phyloP scores from a whole-genome alignment of 1,140 invertebrate species.

The Halyomorpha halys region DNA sequence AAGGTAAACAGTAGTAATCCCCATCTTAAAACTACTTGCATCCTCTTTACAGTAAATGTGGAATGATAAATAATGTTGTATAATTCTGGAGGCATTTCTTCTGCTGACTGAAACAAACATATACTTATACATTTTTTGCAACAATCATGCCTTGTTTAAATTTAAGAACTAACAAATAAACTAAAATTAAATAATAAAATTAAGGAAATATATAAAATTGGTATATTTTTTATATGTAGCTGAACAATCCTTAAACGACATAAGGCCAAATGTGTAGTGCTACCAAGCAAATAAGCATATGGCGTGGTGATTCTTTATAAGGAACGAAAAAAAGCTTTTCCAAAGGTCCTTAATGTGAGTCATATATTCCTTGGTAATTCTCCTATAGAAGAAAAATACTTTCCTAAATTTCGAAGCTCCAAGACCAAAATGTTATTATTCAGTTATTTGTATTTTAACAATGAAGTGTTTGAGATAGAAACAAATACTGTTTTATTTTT shows the following conservation, averaged over 20 bases:
- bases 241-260: neutral
- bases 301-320: too few relatives aligned
- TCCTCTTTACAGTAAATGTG: constrained; percentile 26
- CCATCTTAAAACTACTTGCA: constrained; percentile 25
- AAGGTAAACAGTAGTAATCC: constrained; percentile 9
- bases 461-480: too few relatives aligned
- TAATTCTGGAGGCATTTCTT: constrained; percentile 25
- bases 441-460: too few relatives aligned
- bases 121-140: neutral
- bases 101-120: constrained; percentile 24
- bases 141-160: neutral
- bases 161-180: neutral
- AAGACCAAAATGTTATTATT: too few relatives aligned
- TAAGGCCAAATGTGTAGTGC: neutral
- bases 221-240: neutral
- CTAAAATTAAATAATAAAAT: neutral
- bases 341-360: too few relatives aligned
- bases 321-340: too few relatives aligned
- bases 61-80: constrained; percentile 29
- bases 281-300: neutral
- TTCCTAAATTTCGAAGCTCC: too few relatives aligned
- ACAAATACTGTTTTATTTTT: too few relatives aligned
- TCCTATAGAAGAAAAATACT: too few relatives aligned
- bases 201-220: neutral
- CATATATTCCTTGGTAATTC: too few relatives aligned